A percentile compares a stretch with the other conserved stretches of the same genome.
Conservation (phyloP, 2,888 invertebrate species). For the Hydriomena furcata region DNA sequence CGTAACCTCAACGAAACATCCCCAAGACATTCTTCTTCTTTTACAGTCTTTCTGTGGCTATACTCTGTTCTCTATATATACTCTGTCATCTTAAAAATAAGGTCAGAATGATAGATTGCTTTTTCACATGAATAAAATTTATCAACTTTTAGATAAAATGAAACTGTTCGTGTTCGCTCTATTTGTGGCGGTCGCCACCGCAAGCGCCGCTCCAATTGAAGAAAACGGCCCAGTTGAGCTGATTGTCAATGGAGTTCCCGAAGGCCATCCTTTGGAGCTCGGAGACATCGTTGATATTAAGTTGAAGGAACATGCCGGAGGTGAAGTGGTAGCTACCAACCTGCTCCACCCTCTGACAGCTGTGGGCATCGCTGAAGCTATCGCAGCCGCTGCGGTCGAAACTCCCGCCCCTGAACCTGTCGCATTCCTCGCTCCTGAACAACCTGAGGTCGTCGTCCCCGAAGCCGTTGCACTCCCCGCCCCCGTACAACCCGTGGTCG, state of each 20-base stretch:
- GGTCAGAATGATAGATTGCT: too few species aligned
- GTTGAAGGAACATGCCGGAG: conserved; percentile 52
- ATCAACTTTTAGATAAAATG: conserved; percentile 55
- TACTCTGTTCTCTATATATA: too few species aligned
- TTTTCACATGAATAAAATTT: neutral
- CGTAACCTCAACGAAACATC: too few species aligned
- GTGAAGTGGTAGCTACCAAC: conserved; percentile 47
- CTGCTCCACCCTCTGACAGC: conserved; percentile 58
- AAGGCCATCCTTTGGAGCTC: conserved; percentile 57
- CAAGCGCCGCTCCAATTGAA: conserved; percentile 51
- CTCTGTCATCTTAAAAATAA: too few species aligned
- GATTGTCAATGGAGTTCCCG: conserved; percentile 59
- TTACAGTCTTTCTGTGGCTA: too few species aligned
- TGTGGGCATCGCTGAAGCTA: conserved; percentile 55
- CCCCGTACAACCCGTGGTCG: conserved; percentile 4
- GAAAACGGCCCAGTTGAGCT: conserved; percentile 54
- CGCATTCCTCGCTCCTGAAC: conserved; percentile 10
- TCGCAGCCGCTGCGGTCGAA: conserved; percentile 37
- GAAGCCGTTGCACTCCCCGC: conserved; percentile 4
- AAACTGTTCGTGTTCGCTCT: conserved; percentile 58
- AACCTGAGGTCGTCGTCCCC: neutral
- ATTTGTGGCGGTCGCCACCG: conserved; percentile 56
- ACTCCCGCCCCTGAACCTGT: conserved; percentile 28
- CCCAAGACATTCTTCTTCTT: too few species aligned
- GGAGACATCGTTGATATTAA: conserved; percentile 54